These are phyloP conservation scores for Siphlonurus alternatus DNA, from an alignment of 2,888 invertebrate genomes.

Conservation along the genomic window DNA sequence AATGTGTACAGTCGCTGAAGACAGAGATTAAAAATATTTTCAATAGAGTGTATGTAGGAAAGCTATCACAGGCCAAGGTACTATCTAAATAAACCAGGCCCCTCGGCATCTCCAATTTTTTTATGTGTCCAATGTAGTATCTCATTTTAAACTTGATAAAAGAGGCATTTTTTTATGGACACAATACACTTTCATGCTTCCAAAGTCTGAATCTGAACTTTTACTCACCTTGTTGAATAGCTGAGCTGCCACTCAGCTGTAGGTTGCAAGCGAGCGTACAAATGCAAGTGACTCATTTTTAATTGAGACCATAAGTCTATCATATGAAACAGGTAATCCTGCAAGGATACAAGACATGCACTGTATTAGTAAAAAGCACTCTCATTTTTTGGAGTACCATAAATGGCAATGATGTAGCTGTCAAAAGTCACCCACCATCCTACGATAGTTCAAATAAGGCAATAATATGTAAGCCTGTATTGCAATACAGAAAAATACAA, in stretches of 20 bases:
- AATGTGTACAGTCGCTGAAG: no score
- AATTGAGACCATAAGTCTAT: conserved; percentile 33
- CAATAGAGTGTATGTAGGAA: no score
- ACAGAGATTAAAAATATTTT: no score
- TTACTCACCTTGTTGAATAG: conserved; percentile 27
- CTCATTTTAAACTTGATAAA: conserved; percentile 1
- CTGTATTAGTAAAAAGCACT: conserved; percentile 4
- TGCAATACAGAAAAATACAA: no score
- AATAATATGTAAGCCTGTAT: no score
- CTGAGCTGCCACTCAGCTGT: conserved; percentile 30
- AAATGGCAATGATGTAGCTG: no score
- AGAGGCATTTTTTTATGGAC: no score
- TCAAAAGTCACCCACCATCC: no score
- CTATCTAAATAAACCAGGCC: not conserved
- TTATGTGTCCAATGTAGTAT: not conserved
- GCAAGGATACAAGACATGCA: conserved; percentile 13
- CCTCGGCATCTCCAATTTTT: not conserved
- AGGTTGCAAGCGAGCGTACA: conserved; percentile 28
- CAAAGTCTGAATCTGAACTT: no score
- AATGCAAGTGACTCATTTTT: conserved; percentile 35
- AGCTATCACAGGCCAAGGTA: conserved; percentile 1
- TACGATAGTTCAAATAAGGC: no score
- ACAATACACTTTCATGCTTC: no score
- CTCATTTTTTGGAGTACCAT: no score
- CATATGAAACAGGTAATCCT: conserved; percentile 32